Evolutionary conservation across 2,113 vertebrate species (phyloP).

Genomic region (Brienomyrus brachyistius): DNA sequence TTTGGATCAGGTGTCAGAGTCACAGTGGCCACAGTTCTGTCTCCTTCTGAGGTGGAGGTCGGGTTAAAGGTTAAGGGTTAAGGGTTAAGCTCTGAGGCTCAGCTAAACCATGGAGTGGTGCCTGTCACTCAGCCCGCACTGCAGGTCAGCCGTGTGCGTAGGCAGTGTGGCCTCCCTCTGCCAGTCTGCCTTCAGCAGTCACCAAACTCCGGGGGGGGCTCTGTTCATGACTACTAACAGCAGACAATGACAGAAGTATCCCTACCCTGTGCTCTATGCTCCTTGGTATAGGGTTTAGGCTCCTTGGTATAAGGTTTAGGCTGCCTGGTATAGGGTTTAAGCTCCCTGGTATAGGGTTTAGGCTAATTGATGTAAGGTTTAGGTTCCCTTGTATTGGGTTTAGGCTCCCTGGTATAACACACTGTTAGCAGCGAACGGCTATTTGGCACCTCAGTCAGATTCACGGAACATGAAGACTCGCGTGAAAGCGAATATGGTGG

Average conservation of each 20-base stretch:
- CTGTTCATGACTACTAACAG: not conserved
- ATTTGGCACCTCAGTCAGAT: not conserved
- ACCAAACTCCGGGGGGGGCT: not conserved
- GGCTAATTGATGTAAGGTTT: too few relatives aligned
- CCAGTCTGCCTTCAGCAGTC: not conserved
- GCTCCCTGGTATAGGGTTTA: not conserved
- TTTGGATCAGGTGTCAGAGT: not conserved
- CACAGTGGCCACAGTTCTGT: not conserved
- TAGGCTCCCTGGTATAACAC: not conserved
- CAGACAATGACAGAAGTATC: not conserved
- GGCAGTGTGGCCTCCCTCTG: not conserved
- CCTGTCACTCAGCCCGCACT: not conserved
- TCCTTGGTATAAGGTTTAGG: not conserved
- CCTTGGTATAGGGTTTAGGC: not conserved
- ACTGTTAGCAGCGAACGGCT: not conserved
- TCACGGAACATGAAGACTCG: not conserved
- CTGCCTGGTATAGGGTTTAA: too few relatives aligned
- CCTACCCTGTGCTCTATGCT: not conserved
- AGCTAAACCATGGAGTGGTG: not conserved
- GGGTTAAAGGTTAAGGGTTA: not conserved
- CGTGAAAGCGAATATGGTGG: not conserved
- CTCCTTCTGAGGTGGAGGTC: not conserved
- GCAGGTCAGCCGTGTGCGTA: not conserved
- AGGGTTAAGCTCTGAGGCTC: not conserved
- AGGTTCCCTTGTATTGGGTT: too few relatives aligned